A percentile compares a stretch with the other conserved stretches of the same genome.
phyloP scores from a whole-genome alignment of 2,888 invertebrate genomes.

The Crioceris asparagi region DNA sequence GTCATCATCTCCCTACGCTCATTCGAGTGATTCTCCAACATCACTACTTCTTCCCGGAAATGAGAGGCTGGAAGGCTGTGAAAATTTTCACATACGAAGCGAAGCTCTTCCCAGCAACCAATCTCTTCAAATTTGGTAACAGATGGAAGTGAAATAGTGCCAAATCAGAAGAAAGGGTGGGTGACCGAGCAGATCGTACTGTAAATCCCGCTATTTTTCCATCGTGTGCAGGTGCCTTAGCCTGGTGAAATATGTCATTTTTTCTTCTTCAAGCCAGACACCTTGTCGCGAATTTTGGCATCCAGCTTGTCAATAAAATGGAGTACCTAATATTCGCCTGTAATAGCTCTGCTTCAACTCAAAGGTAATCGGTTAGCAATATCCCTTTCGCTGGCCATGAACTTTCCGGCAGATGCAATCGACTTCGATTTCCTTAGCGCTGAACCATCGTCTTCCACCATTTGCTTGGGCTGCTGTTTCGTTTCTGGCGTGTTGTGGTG shows the following conservation, averaged over 20 bases:
- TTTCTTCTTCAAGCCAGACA: background rate
- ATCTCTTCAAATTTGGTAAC: background rate
- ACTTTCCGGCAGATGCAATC: background rate
- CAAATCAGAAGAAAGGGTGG: background rate
- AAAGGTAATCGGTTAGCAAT: background rate
- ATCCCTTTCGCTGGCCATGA: background rate
- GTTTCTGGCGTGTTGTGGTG: background rate
- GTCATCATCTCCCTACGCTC: too few relatives aligned
- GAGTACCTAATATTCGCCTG: too few relatives aligned
- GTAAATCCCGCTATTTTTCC: background rate
- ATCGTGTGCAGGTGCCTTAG: too few relatives aligned
- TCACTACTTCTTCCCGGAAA: background rate
- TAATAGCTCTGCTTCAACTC: too few relatives aligned
- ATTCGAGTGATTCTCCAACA: too few relatives aligned
- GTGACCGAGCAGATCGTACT: background rate
- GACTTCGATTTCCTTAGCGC: background rate
- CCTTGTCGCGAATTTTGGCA: background rate
- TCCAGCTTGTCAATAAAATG: background rate
- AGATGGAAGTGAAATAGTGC: background rate
- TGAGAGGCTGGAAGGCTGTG: background rate
- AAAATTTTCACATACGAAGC: background rate
- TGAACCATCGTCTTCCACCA: background rate
- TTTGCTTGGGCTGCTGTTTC: background rate
- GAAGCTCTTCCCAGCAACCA: background rate
- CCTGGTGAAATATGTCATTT: too few relatives aligned